These are phyloP conservation scores for Propithecus perrieri DNA, from an alignment of 2,797 vertebrate genomes.

Conservation along the genomic window DNA sequence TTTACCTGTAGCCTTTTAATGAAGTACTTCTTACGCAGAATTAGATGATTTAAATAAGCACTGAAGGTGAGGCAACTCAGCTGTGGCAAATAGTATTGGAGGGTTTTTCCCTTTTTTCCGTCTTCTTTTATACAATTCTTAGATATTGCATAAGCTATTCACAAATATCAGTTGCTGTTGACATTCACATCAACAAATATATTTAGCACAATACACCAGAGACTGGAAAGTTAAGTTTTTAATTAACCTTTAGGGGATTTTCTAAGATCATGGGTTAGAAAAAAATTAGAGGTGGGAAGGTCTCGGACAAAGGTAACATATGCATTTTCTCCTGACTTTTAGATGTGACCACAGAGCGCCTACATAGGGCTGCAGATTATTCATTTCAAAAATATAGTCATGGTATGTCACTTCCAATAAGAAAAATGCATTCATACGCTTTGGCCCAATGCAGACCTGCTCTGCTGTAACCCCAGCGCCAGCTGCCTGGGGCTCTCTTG, in stretches of 20 bases:
- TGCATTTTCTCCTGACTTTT: constrained; percentile 55
- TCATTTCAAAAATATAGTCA: background rate
- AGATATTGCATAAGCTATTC: constrained; percentile 80
- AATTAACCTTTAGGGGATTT: constrained; percentile 84
- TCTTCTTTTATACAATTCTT: constrained; percentile 57
- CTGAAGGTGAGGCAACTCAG: constrained; percentile 33
- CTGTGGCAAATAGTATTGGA: background rate
- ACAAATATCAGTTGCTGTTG: constrained; percentile 78
- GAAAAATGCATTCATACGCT: background rate
- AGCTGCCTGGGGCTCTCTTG: background rate
- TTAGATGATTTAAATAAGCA: constrained; percentile 41
- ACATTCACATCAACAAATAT: constrained; percentile 81
- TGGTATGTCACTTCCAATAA: background rate
- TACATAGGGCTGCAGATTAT: background rate
- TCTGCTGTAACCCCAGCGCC: background rate
- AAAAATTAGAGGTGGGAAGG: constrained; percentile 31
- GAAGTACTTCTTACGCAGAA: background rate
- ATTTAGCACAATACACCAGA: constrained; percentile 81
- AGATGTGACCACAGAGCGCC: background rate
- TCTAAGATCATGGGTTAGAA: constrained; percentile 71
- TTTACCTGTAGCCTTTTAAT: constrained; percentile 17
- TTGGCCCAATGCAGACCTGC: background rate
- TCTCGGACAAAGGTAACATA: constrained; percentile 37
- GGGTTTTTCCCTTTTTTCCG: background rate
- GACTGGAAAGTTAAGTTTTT: constrained; percentile 73